phyloP scores from a whole-genome alignment of 2,113 vertebrate genomes.

The Turdus rufiventris region DNA sequence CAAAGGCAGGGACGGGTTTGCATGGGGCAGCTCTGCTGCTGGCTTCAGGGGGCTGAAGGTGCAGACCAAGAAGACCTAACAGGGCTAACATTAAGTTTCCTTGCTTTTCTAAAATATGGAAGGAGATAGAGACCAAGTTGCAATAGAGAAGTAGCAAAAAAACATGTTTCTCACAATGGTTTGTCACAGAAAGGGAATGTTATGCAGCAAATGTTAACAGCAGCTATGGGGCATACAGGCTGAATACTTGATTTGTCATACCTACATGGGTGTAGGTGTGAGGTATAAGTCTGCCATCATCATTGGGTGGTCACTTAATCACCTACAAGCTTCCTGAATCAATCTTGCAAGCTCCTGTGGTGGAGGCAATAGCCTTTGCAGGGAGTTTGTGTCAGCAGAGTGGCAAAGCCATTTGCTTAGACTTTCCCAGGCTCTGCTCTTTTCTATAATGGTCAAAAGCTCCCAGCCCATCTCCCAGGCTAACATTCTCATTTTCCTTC shows the following conservation, averaged over 20 bases:
- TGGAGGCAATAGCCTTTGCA: background rate
- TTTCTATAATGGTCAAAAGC: background rate
- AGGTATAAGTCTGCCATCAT: background rate
- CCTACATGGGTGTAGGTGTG: background rate
- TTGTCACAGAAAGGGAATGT: background rate
- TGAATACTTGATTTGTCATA: background rate
- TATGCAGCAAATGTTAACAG: background rate
- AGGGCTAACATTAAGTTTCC: background rate
- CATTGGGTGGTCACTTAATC: background rate
- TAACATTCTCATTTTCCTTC: background rate
- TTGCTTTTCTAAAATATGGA: background rate
- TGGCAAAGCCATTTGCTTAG: background rate
- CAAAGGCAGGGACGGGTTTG: background rate
- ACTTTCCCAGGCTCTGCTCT: background rate
- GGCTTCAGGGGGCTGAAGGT: background rate
- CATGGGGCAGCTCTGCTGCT: background rate
- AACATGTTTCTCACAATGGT: accelerated
- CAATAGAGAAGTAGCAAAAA: background rate
- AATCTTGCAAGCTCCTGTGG: background rate
- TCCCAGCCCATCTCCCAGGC: background rate
- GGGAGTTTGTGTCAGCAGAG: background rate
- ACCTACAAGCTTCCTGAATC: background rate
- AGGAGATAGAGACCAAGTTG: background rate
- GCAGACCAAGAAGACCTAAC: background rate
- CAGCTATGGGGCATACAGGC: background rate